Evolutionary conservation across 2,797 vertebrate genomes (phyloP).

Genomic region (Neopelma chrysocephalum): DNA sequence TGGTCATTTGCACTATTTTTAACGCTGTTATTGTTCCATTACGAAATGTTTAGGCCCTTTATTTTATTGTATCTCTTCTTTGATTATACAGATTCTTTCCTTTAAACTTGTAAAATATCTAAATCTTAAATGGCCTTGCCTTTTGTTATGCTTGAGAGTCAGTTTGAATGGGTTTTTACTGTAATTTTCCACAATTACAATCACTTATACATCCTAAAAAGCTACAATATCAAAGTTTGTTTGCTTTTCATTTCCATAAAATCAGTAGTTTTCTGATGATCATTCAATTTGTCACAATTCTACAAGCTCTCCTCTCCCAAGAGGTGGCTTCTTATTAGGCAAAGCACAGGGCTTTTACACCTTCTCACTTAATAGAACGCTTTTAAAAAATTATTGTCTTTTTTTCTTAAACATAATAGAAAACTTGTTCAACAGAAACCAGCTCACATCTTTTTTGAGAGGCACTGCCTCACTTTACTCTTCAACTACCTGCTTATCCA

Average conservation of each 20-base stretch:
- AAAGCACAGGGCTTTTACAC: not conserved
- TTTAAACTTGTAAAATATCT: not conserved
- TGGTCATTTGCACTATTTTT: not conserved
- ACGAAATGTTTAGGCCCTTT: not conserved
- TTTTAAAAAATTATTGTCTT: not conserved
- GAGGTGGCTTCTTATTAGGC: not conserved
- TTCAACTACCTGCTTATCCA: constrained; percentile 11
- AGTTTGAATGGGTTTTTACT: not conserved
- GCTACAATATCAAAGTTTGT: not conserved
- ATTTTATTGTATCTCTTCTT: not conserved
- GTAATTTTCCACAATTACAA: not conserved
- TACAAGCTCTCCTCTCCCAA: not conserved
- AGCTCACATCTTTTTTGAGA: not conserved
- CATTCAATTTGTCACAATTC: not conserved
- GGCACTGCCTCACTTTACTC: not conserved
- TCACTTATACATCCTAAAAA: not conserved
- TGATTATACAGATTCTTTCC: not conserved
- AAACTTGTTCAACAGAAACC: not conserved
- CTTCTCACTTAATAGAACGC: not conserved
- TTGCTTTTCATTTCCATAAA: not conserved
- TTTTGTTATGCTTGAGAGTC: not conserved
- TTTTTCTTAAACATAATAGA: not conserved
- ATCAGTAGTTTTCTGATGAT: not conserved
- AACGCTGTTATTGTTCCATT: not conserved
- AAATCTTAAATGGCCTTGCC: not conserved